Evolutionary conservation across 2,888 invertebrate species (phyloP).

Genomic region (Mycalesis mineus): DNA sequence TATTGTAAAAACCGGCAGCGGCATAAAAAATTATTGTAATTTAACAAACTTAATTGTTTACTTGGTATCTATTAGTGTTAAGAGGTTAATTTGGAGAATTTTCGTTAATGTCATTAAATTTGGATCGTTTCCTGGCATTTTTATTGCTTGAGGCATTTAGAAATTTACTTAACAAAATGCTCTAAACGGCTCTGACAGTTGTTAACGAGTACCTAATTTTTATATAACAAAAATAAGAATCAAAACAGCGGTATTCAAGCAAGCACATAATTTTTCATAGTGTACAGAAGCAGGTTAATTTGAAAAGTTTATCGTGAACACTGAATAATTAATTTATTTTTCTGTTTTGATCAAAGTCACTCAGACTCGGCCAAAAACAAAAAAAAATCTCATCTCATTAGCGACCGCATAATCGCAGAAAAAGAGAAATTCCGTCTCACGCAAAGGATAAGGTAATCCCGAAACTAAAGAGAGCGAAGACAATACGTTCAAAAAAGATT

Average conservation of each 20-base stretch:
- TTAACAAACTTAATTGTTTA: neutral
- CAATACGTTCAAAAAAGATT: slow-evolving; percentile 35
- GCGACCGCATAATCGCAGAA: neutral
- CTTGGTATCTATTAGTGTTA: neutral
- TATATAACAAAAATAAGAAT: too few species aligned
- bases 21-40: neutral
- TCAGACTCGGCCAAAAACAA: too few species aligned
- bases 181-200: neutral
- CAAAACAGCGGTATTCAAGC: too few species aligned
- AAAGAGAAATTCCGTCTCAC: neutral
- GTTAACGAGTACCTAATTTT: neutral
- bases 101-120: neutral
- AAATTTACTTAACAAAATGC: neutral
- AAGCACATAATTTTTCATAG: too few species aligned
- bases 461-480: slow-evolving; percentile 31
- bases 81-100: neutral
- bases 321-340: too few species aligned
- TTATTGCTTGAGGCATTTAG: neutral
- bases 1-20: neutral
- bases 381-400: neutral
- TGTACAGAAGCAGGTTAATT: too few species aligned
- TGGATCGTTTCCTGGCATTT: neutral
- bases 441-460: slow-evolving; percentile 13
- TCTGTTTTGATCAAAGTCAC: too few species aligned
- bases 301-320: too few species aligned